Evolutionary conservation across 2,797 vertebrate species (phyloP), one percentile per base, ranked within the genome.

Genomic region (Scarus forsteni): DNA sequence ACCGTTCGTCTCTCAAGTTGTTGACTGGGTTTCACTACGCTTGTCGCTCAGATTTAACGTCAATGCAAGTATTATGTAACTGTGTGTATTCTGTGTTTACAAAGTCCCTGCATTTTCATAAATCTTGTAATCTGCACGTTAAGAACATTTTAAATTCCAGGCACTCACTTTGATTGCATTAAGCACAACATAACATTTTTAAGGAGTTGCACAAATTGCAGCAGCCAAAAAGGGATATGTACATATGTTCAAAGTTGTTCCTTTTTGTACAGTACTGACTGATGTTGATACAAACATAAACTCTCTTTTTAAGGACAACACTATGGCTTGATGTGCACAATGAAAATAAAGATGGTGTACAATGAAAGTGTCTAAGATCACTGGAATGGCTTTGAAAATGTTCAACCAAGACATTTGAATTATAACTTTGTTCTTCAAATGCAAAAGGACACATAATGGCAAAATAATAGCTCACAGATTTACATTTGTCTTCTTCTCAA

Each of bases 121-220:
- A 90, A 91, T 90, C 90, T 93, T 91, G 87, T 92, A 88, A 86
- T 94, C 90, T 91, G 86, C 91, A 93, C 90, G 85, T 92, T 91
- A 91, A 87, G 84, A 91, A 91, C 85, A 84, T 90, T 89, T 92
- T 82, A 87, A 93, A 93, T 94, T 94, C 92, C 95, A 95, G 95
- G 95, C 94, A 95, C 95, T 95, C 94, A 93, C 93, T 95, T 95
- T 95, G 94, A 95, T 95, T 95, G 94, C 94, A 94, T 95, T 94
- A 95, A 95, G 95, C 94, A 95, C 93, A 95, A 94, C 94, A 58
- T 90, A 94, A 94, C 92, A 88, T 92, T 92, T 92, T 95, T 94
- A 95, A 95, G 93, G 89, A 95, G 94, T 94, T 94, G 93, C 93
- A 94, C 93, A 94, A 94, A 94, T 92, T 94, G 93, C 93, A 95